Evolutionary conservation across 2,797 vertebrate genomes (phyloP).

Genomic region (Urophycis tenuis): DNA sequence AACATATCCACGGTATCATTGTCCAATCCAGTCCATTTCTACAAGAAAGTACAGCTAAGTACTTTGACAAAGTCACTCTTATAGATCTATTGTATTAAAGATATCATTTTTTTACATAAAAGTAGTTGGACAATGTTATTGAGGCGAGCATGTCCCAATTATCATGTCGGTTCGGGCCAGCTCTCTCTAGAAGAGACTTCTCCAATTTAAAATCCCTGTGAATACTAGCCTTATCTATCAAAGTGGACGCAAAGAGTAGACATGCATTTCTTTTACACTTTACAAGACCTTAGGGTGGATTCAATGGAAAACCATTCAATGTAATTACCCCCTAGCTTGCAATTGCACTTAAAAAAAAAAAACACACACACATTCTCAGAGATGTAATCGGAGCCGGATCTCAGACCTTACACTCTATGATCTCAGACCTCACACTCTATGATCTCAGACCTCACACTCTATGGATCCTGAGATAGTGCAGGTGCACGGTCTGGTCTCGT

Average conservation of each 20-base stretch:
- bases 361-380: neutral
- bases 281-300: constrained; percentile 40
- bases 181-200: neutral
- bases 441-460: constrained; percentile 93
- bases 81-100: neutral
- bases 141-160: neutral
- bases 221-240: neutral
- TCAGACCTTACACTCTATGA: constrained; percentile 98
- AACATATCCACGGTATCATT: neutral
- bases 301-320: constrained; percentile 10
- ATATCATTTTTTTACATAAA: neutral
- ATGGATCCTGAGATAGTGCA: constrained; percentile 96
- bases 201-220: neutral
- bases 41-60: neutral
- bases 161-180: neutral
- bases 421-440: constrained; percentile 98
- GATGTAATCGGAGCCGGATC: constrained; percentile 68
- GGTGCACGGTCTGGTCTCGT: constrained; percentile 87
- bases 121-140: neutral
- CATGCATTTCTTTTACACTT: constrained; percentile 37
- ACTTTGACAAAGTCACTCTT: neutral
- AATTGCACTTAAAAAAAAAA: constrained; percentile 65
- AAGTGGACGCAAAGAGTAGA: neutral
- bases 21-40: constrained; percentile 3
- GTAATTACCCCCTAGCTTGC: constrained; percentile 80